Base-by-base conservation (phyloP, 2,888 invertebrate species). In the Sinohyriopsis cumingii region DNA sequence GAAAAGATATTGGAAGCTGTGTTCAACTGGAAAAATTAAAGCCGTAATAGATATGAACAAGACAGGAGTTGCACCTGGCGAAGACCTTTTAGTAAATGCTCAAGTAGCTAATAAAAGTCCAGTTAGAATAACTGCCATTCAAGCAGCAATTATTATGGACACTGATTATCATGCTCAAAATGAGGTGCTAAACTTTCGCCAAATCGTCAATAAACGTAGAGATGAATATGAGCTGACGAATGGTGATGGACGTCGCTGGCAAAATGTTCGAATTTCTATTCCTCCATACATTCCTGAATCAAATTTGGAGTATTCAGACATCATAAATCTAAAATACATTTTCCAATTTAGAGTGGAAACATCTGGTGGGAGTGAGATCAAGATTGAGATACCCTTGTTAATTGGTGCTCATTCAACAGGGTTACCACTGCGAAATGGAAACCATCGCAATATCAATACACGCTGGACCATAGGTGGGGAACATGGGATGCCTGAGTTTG, bases 271-370 rank as follows among this genome's bases (percentile, higher is more conserved):
- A 19, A 76, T 89, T 7, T 76, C 86, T 9, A 83, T 89, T 18
- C 89, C 89, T 7, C 88, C 88, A 1, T 89, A 89, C 75, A 86
- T 89, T 33, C 90, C 90, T 0, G 89, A 89, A 76, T 86, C 89
- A 0, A 78, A 80, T 12, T 78, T 90, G 28, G 86, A 88, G 56
- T 84, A 81, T 67, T 89, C 89, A 78, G 89, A 89, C 77, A 88
- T 90, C 73, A 90, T 90, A 54, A 88, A 89, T 65, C 82, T 90
- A 63, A 71, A 80, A 12, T 90, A 90, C 71, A 70, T 80, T 54
- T 84, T 90, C 68, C 84, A 86, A 71, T 89, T 89, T 72, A 71
- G 83, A n/a, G 82, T 89, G 18, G 89, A 89, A 69, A 70, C 88
- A 6, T 79, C 84, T 2, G 84, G 85, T 3, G 84, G 85, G 1